Percentiles rank a stretch among this genome's conserved stretches.
Evolutionary conservation across 2,797 vertebrate genomes (phyloP).

Genomic region (Echeneis naucrates): DNA sequence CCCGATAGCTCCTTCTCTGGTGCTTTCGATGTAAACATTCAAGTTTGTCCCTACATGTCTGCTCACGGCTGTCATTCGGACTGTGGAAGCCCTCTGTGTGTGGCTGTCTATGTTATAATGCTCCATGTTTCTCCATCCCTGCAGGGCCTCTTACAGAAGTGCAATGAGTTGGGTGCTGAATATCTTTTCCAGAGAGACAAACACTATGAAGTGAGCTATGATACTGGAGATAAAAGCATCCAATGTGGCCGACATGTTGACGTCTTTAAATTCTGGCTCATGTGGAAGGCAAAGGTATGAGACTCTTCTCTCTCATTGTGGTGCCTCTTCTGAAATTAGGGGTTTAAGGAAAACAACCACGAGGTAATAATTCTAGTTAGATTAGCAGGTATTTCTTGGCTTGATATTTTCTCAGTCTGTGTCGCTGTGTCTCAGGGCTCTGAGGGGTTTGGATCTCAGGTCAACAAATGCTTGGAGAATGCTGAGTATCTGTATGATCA

Average conservation of each 20-base stretch:
- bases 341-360: too few species aligned
- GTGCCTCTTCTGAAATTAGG: too few species aligned
- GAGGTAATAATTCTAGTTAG: too few species aligned
- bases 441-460: slow-evolving; percentile 80
- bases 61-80: neutral
- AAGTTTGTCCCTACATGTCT: neutral
- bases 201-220: slow-evolving; percentile 78
- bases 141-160: slow-evolving; percentile 80
- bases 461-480: slow-evolving; percentile 84
- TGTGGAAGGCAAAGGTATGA: slow-evolving; percentile 86
- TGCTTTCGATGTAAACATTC: neutral
- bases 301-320: too few species aligned
- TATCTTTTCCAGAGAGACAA: slow-evolving; percentile 88
- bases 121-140: neutral
- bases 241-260: slow-evolving; percentile 82
- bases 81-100: neutral
- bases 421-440: slow-evolving; percentile 70
- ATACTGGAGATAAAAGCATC: slow-evolving; percentile 84
- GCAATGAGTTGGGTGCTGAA: slow-evolving; percentile 77
- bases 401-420: neutral
- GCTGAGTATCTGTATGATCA: slow-evolving; percentile 82
- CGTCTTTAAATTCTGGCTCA: slow-evolving; percentile 85
- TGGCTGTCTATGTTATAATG: neutral
- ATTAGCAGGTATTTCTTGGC: too few species aligned
- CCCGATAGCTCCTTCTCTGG: neutral